phyloP scores from a whole-genome alignment of 1,140 invertebrate species.

The Eriosoma lanigerum region DNA sequence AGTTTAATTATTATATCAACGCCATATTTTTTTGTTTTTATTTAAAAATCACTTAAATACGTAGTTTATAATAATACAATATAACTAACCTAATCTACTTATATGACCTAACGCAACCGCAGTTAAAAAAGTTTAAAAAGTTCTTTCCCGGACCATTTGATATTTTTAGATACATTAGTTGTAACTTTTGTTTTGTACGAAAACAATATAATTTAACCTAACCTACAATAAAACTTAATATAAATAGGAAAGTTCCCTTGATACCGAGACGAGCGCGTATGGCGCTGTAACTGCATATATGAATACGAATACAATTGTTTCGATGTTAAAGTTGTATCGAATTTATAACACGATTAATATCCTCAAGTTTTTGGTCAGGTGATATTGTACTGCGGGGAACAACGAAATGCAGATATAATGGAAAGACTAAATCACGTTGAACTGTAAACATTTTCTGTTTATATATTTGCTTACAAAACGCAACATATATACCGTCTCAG shows the following conservation, averaged over 20 bases:
- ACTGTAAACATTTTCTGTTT: conserved; percentile 31
- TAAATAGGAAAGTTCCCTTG: background rate
- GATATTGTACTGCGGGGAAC: conserved; percentile 32
- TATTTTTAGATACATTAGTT: no score
- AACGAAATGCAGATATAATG: conserved; percentile 14
- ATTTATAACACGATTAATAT: conserved; percentile 31
- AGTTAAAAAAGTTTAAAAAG: no score
- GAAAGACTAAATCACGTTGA: conserved; percentile 12
- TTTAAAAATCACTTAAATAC: no score
- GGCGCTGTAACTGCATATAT: background rate
- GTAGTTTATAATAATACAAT: no score
- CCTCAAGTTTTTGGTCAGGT: conserved; percentile 24
- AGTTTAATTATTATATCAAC: no score
- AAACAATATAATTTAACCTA: no score
- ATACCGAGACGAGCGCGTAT: background rate
- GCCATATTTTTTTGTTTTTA: no score
- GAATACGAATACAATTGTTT: conserved; percentile 32
- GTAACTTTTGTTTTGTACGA: no score
- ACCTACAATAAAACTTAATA: no score
- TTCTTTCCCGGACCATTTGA: no score
- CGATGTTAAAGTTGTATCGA: conserved; percentile 18
- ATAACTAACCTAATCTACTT: no score
- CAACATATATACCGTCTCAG: conserved; percentile 10
- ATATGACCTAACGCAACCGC: no score
- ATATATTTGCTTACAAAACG: background rate